Evolutionary conservation across 2,113 vertebrate species (phyloP).

Genomic region (Microcebus murinus): DNA sequence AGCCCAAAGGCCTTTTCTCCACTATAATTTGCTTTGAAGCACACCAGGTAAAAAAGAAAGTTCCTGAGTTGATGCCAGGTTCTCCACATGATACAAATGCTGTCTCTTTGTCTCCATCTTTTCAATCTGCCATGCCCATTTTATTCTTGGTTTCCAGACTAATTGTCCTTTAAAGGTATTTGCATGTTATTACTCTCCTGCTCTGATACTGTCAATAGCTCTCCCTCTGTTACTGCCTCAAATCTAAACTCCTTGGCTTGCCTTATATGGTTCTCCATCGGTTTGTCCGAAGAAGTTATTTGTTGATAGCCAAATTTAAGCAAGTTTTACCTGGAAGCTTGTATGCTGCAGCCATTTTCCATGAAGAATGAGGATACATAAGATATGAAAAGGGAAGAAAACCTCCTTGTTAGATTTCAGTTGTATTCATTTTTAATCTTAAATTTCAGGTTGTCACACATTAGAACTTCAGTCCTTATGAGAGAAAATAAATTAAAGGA

Average conservation of each 20-base stretch:
- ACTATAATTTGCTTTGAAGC: slow-evolving; percentile 32
- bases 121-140: neutral
- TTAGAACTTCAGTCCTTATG: slow-evolving; percentile 23
- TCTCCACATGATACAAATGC: neutral
- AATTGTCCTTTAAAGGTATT: slow-evolving; percentile 5
- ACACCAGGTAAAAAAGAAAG: neutral
- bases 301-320: neutral
- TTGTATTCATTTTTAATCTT: slow-evolving; percentile 27
- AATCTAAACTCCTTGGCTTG: neutral
- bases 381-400: neutral
- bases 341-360: neutral
- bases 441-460: slow-evolving; percentile 43
- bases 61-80: neutral
- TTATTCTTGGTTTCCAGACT: slow-evolving; percentile 6
- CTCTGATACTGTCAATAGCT: neutral
- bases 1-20: neutral
- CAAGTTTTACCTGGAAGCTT: neutral
- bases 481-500: slow-evolving; percentile 43
- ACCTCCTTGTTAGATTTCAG: neutral
- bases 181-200: neutral
- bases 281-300: neutral
- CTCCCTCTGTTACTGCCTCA: neutral
- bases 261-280: neutral
- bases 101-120: neutral
- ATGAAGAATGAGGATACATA: neutral